Evolutionary conservation across 1,140 invertebrate genomes (phyloP), one percentile per base, ranked within the genome.

Genomic region (Camponotus pennsylvanicus): DNA sequence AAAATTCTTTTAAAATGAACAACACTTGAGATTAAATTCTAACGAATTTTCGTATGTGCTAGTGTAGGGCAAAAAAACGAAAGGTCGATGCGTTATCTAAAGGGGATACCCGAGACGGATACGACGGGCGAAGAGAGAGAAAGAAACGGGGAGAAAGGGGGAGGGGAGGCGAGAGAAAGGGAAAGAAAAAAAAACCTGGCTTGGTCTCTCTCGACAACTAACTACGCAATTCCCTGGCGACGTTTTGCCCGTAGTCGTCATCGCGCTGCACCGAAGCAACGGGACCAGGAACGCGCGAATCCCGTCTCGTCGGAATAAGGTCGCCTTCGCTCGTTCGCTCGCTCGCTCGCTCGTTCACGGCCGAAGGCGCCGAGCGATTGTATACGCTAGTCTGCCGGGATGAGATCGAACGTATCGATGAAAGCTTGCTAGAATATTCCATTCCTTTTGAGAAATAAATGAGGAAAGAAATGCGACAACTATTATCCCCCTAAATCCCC

Each of bases 211-310:
- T 67, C 37, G 34, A 49, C 13, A 6, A n/a, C 18, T 40, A 18
- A 57, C 85, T 84, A 83, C 78, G 71, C 78, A 86, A 76, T 88
- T 77, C 27, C 27, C 70, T 67, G 55, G 49, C 61, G 61, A 45
- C 34, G 15, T 15, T 15, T 32, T 18, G 34, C 13, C 40, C 5
- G 15, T 67, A 15, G 13, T 18, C 21, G 21, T 77, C 13, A 11
- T 85, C 63, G 13, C 27, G 27, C 15, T 61, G 11, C 49, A 37
- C 27, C n/a, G 49, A 70, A 59, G 78, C 78, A 83, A 83, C 79
- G 79, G 69, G 69, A 83, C 49, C 55, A 40, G 55, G 42, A 75
- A 59, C 59, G 69, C 64, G 34, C 63, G 61, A 11, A 21, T 52
- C 49, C 49, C 32, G 21, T n/a, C 52, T 45, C 78, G 34, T 0